Evolutionary conservation across 2,888 invertebrate species (phyloP).

Genomic region (Megalurothrips usitatus): DNA sequence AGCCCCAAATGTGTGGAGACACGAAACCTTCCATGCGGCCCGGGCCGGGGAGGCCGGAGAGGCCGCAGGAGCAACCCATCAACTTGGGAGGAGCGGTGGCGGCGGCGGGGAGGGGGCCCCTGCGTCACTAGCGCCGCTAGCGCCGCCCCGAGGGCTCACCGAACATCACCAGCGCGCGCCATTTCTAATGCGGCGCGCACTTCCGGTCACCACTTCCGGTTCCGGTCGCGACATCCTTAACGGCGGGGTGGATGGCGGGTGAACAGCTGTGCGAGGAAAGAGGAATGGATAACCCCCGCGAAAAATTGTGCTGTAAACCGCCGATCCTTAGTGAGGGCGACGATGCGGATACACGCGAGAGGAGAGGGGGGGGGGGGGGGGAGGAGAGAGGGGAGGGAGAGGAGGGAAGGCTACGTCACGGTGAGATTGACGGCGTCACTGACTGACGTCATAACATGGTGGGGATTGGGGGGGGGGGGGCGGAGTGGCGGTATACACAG

Average conservation of each 20-base stretch:
- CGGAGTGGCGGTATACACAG: no score
- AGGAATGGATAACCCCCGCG: neutral
- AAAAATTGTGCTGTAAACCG: neutral
- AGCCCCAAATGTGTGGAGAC: conserved; percentile 14
- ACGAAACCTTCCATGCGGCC: conserved; percentile 21
- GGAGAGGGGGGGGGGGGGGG: neutral
- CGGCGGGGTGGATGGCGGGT: no score
- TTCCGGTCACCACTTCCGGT: no score
- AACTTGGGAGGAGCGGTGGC: no score
- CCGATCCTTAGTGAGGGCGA: neutral
- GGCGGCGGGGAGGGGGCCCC: no score
- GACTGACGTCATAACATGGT: conserved; percentile 7
- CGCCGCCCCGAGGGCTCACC: no score
- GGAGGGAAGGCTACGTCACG: neutral
- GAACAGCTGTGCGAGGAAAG: no score
- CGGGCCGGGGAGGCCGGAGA: neutral
- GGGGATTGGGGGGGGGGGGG: neutral
- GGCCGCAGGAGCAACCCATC: neutral
- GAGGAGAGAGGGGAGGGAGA: neutral
- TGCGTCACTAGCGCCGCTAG: no score
- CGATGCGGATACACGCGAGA: neutral
- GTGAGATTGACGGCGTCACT: conserved; percentile 7
- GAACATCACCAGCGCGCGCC: no score
- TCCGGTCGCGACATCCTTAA: no score
- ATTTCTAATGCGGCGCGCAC: no score